Conservation (phyloP, 1,140 invertebrate species). For the Saccostrea echinata region DNA sequence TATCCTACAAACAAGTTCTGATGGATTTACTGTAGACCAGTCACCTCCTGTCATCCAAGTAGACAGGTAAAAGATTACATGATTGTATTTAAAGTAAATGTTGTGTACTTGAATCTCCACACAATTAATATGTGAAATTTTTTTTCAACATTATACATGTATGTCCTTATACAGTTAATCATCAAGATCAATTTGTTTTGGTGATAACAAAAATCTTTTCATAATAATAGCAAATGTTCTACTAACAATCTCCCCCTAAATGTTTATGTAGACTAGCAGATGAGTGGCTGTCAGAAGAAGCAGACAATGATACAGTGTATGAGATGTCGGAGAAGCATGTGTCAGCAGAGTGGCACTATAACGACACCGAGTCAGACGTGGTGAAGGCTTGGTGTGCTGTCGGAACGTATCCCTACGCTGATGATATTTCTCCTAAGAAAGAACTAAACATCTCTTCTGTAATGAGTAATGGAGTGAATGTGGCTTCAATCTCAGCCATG, state of each 20-base stretch:
- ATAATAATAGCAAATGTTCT: background rate
- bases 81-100: background rate
- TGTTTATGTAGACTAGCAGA: slow-evolving; percentile 38
- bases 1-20: slow-evolving; percentile 63
- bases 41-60: slow-evolving; percentile 62
- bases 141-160: no score
- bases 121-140: no score
- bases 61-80: slow-evolving; percentile 58
- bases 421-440: slow-evolving; percentile 42
- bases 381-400: slow-evolving; percentile 59
- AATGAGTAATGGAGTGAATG: slow-evolving; percentile 39
- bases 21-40: slow-evolving; percentile 68
- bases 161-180: no score
- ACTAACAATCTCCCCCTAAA: background rate
- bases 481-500: slow-evolving; percentile 41
- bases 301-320: slow-evolving; percentile 34
- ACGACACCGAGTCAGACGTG: slow-evolving; percentile 57
- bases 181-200: no score
- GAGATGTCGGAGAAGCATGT: slow-evolving; percentile 54
- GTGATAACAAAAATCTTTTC: background rate
- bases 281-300: slow-evolving; percentile 11
- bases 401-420: slow-evolving; percentile 63
- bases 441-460: slow-evolving; percentile 37
- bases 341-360: slow-evolving; percentile 59
- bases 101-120: background rate